Evolutionary conservation across 2,888 invertebrate genomes (phyloP).

Genomic region (Lasioglossum lativentre): DNA sequence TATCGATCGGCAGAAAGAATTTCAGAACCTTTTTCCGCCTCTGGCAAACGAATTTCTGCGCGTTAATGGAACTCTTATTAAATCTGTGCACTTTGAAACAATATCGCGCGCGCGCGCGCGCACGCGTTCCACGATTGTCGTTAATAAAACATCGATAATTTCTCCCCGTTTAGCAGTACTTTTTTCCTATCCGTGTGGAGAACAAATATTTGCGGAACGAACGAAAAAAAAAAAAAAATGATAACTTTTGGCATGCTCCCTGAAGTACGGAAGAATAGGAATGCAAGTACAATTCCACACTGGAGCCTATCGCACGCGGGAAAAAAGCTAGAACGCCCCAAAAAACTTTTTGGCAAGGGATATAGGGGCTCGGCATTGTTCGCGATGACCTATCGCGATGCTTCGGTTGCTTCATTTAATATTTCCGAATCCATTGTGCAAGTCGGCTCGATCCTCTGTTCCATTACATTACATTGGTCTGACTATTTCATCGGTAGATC

Average conservation of each 20-base stretch:
- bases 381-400: slow-evolving; percentile 23
- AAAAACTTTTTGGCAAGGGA: slow-evolving; percentile 34
- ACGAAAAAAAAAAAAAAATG: neutral
- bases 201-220: slow-evolving; percentile 7
- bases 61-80: neutral
- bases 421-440: slow-evolving; percentile 24
- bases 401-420: slow-evolving; percentile 34
- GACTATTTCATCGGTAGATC: slow-evolving; percentile 13
- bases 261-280: slow-evolving; percentile 29
- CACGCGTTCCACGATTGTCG: neutral
- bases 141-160: neutral
- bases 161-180: neutral
- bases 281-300: slow-evolving; percentile 28
- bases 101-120: neutral
- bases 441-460: neutral
- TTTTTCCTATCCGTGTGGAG: neutral
- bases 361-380: slow-evolving; percentile 24
- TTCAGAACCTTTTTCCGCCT: slow-evolving; percentile 12
- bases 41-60: neutral
- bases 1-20: slow-evolving; percentile 44
- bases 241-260: slow-evolving; percentile 4
- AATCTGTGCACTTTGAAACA: neutral
- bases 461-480: neutral
- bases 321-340: slow-evolving; percentile 12
- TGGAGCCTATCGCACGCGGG: slow-evolving; percentile 21